Percentiles rank a stretch among this genome's conserved stretches.
Conservation (phyloP, 2,888 invertebrate species). For the Harmothoe impar region DNA sequence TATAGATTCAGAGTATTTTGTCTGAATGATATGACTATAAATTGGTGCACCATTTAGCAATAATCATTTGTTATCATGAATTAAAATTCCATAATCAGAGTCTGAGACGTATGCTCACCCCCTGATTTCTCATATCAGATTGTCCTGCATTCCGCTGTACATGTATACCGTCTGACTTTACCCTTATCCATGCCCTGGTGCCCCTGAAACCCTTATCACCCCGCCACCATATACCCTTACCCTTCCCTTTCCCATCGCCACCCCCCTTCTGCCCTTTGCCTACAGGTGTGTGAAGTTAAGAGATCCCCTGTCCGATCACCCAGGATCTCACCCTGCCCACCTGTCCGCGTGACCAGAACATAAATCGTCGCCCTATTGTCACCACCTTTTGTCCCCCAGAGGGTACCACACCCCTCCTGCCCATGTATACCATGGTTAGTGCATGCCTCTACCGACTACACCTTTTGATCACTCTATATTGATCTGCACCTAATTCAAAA, state of each 20-base stretch:
- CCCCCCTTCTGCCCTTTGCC: neutral
- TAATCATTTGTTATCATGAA: too few species aligned
- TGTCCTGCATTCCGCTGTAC: too few species aligned
- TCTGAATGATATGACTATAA: too few species aligned
- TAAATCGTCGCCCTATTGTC: conserved; percentile 15
- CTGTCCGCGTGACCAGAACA: neutral
- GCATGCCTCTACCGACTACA: too few species aligned
- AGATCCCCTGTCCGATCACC: conserved; percentile 15
- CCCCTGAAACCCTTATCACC: neutral
- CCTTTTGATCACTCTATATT: too few species aligned
- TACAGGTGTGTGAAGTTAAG: conserved; percentile 6
- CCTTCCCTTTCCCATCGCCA: neutral
- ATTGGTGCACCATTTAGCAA: too few species aligned
- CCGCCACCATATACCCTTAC: neutral
- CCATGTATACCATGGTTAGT: too few species aligned
- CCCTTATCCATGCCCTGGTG: neutral
- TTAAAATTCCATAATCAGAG: too few species aligned
- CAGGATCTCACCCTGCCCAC: conserved; percentile 2
- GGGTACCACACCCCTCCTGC: neutral
- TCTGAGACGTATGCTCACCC: too few species aligned
- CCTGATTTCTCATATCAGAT: too few species aligned
- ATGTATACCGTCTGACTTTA: neutral
- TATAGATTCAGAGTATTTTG: too few species aligned
- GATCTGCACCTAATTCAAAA: too few species aligned
- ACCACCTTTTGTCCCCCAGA: neutral